Percentiles rank a stretch among this genome's conserved stretches.
phyloP scores from a whole-genome alignment of 2,888 invertebrate genomes.

The Drosophila multiciliata region DNA sequence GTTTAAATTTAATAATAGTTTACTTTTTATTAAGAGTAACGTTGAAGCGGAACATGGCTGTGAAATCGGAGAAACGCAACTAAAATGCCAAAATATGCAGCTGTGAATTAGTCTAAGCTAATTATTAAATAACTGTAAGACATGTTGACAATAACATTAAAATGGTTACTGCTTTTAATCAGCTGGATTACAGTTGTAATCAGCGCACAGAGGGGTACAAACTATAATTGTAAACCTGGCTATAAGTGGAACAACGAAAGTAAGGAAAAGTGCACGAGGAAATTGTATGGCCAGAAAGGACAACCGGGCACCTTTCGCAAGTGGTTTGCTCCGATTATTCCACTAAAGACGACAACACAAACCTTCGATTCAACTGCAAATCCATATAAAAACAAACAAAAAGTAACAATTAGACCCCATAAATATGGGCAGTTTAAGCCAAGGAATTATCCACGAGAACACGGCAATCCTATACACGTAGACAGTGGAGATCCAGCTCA shows the following conservation, averaged over 20 bases:
- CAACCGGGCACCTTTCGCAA: neutral
- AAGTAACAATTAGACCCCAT: neutral
- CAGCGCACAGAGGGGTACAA: neutral
- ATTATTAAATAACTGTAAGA: neutral
- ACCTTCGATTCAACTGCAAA: neutral
- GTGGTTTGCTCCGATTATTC: neutral
- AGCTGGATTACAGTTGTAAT: neutral
- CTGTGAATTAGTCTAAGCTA: neutral
- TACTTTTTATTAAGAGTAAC: neutral
- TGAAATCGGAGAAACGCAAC: neutral
- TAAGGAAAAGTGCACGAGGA: neutral
- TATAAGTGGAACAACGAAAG: neutral
- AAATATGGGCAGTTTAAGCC: neutral
- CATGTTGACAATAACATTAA: neutral
- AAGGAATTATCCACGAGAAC: neutral
- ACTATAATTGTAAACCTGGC: constrained; percentile 1
- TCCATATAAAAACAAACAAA: neutral
- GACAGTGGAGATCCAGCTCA: neutral
- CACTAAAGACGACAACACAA: no score
- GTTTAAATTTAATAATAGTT: neutral
- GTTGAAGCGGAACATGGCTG: neutral
- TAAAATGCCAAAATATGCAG: neutral
- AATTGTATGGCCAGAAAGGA: neutral
- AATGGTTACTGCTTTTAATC: neutral
- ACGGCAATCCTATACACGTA: neutral